Percentiles rank a stretch among this genome's conserved stretches.
phyloP scores from a whole-genome alignment of 2,113 vertebrate species.

The Antechinus flavipes region DNA sequence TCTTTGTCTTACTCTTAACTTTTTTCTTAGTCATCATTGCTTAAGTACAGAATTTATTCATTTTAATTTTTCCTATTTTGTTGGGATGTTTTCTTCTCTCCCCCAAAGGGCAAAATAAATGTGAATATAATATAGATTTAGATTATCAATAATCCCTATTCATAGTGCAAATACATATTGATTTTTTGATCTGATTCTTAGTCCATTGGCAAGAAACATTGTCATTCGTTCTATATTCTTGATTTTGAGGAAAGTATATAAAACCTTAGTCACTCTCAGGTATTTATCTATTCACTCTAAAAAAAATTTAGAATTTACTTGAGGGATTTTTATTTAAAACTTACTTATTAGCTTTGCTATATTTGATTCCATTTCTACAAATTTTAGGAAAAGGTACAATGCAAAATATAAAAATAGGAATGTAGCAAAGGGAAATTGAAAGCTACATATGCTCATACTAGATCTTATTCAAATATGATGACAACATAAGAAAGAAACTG shows the following conservation, averaged over 20 bases:
- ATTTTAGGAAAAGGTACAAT: slow-evolving; percentile 5
- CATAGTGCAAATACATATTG: not conserved
- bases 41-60: not conserved
- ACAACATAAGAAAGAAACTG: not conserved
- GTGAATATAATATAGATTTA: not conserved
- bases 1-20: not conserved
- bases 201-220: not conserved
- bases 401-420: slow-evolving; percentile 49
- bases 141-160: not conserved
- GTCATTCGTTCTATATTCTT: not conserved
- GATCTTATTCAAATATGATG: not conserved
- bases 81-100: not conserved
- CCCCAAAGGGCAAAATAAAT: slow-evolving; percentile 10
- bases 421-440: not conserved
- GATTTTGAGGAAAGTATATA: not conserved
- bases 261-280: not conserved
- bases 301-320: slow-evolving; percentile 8
- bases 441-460: slow-evolving; percentile 9
- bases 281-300: not conserved
- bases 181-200: not conserved
- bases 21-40: not conserved
- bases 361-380: slow-evolving; percentile 38
- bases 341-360: slow-evolving; percentile 25
- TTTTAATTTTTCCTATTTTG: slow-evolving; percentile 22
- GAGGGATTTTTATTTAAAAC: slow-evolving; percentile 28